Base-by-base conservation (phyloP, 2,113 vertebrate genomes). In the Cettia cetti region DNA sequence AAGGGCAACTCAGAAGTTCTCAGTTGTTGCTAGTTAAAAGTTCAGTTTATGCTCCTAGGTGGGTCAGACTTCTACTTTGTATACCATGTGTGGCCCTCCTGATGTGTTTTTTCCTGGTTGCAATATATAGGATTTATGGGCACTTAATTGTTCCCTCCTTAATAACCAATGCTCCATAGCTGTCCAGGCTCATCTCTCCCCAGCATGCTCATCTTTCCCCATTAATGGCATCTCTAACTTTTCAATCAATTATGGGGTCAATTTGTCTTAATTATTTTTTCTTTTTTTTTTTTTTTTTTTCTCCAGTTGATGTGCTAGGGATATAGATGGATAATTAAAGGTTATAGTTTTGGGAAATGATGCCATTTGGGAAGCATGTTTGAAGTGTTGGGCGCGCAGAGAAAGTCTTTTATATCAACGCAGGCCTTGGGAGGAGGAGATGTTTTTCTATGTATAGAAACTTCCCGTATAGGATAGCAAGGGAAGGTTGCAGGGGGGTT, bases 401-500 rank as follows among this genome's bases (percentile, higher is more conserved):
- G 88, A 65, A 86, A 92, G 89, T 89, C 77, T 70, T 92, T 92
- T 86, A 81, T 95, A 88, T 91, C 80, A 17, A 10, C 2, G 19
- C 91, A 85, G 66, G 54, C 94, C 80, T 94, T 70, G 69, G 81
- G 89, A 92, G 91, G 86, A 86, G 92, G 87, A 93, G 94, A 94
- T 96, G 75, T 49, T 95, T 94, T 89, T 93, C 93, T 96, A 93
- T 97, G 83, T 90, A 97, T 97, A 97, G 94, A 96, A 97, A 92
- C 94, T 88, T 96, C 95, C 94, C 87, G 7, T 94, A 90, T 97
- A 97, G 95, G 91, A 96, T 97, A 95, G 95, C 74, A 57, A 74
- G 90, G 35, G 94, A 33, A 79, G 87, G 90, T 90, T 96, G 72
- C 60, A 82, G 83, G 79, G 90, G 96, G 95, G 66, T 90, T 96